Evolutionary conservation across 2,888 invertebrate genomes (phyloP).

Genomic region (Callyntrura sp.): DNA sequence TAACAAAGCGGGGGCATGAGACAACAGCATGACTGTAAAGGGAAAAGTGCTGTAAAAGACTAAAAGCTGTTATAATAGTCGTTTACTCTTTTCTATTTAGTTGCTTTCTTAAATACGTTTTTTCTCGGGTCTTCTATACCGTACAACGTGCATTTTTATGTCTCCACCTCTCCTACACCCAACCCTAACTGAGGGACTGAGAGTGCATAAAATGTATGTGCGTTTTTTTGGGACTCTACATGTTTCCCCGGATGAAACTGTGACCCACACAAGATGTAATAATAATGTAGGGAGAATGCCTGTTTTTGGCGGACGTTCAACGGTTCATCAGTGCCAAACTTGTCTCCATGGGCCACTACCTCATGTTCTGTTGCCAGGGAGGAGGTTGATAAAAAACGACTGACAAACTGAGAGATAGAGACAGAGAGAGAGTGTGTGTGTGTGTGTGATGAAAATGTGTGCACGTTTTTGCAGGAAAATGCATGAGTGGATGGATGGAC

Average conservation of each 20-base stretch:
- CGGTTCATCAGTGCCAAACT: constrained; percentile 76
- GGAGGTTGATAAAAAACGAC: not conserved
- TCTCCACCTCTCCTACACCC: too few species aligned
- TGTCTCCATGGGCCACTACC: constrained; percentile 69
- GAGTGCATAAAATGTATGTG: not conserved
- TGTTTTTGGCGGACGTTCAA: constrained; percentile 69
- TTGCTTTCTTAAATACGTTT: not conserved
- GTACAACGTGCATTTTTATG: not conserved
- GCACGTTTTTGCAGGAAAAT: constrained; percentile 42
- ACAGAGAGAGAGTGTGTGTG: too few species aligned
- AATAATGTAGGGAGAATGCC: constrained; percentile 21
- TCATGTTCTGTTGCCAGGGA: constrained; percentile 64
- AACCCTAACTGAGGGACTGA: too few species aligned
- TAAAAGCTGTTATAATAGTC: too few species aligned
- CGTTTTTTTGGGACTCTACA: not conserved
- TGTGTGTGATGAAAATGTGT: constrained; percentile 28
- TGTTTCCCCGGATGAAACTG: not conserved
- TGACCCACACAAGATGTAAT: constrained; percentile 49
- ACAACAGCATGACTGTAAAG: not conserved
- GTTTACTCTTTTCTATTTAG: not conserved
- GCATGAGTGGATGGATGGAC: not conserved
- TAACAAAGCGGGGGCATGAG: constrained; percentile 21
- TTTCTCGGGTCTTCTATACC: not conserved
- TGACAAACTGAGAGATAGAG: not conserved
- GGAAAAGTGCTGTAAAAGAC: not conserved